A percentile compares a stretch with the other conserved stretches of the same genome.
phyloP scores from a whole-genome alignment of 2,797 vertebrate species.

The Sardinella longiceps region DNA sequence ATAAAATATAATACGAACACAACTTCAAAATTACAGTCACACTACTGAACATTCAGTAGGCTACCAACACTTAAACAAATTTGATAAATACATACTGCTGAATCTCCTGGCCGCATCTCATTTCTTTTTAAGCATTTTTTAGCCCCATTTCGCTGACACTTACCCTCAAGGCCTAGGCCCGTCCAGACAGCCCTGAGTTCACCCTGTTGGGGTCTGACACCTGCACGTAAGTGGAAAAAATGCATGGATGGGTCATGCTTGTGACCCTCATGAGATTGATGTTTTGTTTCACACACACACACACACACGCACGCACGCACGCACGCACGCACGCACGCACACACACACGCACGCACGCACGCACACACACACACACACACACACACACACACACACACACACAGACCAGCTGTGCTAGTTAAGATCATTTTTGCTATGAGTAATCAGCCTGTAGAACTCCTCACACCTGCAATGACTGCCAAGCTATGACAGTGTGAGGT shows the following conservation, averaged over 20 bases:
- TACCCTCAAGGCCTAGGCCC: slow-evolving; percentile 7
- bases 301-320: background rate
- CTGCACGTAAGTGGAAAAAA: background rate
- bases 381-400: background rate
- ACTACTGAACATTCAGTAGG: no score
- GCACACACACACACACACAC: background rate
- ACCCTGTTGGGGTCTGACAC: slow-evolving; percentile 23
- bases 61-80: no score
- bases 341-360: background rate
- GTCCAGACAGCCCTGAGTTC: slow-evolving; percentile 19
- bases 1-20: no score
- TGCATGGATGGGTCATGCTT: slow-evolving; percentile 1
- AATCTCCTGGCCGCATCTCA: no score
- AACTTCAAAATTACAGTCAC: no score
- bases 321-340: background rate
- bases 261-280: background rate
- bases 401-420: background rate
- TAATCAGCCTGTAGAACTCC: background rate
- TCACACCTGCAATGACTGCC: background rate
- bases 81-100: no score
- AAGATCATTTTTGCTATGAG: background rate
- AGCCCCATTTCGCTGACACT: slow-evolving; percentile 28
- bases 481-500: background rate
- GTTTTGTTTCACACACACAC: background rate
- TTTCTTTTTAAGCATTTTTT: no score